phyloP scores from a whole-genome alignment of 2,888 invertebrate species.

The Troglohyphantes excavatus region DNA sequence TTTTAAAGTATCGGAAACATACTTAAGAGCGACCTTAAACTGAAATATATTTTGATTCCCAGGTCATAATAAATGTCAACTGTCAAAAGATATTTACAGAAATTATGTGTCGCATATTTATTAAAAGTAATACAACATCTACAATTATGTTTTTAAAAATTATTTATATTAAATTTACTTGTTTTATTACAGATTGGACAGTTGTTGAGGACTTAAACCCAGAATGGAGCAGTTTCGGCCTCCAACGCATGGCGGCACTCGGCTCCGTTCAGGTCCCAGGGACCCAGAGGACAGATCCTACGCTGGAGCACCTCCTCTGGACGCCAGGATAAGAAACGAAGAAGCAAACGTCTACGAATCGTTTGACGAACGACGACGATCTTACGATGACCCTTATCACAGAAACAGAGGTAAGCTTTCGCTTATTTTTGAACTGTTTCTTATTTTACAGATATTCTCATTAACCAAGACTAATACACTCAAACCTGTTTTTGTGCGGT shows the following conservation, averaged over 20 bases:
- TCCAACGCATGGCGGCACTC: constrained; percentile 42
- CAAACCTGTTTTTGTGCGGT: too few relatives aligned
- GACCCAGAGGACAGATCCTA: constrained; percentile 60
- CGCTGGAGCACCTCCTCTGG: constrained; percentile 31
- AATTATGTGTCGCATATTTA: too few relatives aligned
- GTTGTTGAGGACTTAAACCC: constrained; percentile 10
- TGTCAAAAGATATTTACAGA: too few relatives aligned
- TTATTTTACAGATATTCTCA: too few relatives aligned
- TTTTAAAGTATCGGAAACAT: too few relatives aligned
- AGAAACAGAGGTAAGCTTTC: constrained; percentile 57
- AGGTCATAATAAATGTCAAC: too few relatives aligned
- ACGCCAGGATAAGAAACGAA: constrained; percentile 40
- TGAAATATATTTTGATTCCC: too few relatives aligned
- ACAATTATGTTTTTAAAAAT: too few relatives aligned
- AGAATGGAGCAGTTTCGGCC: constrained; percentile 69
- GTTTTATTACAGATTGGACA: constrained; percentile 16
- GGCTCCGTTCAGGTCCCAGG: constrained; percentile 42
- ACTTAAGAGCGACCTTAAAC: too few relatives aligned
- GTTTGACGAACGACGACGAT: constrained; percentile 64
- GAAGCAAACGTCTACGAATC: constrained; percentile 66
- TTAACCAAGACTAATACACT: too few relatives aligned
- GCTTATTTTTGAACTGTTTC: neutral
- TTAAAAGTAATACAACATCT: too few relatives aligned
- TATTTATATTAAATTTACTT: too few relatives aligned
- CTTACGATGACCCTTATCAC: constrained; percentile 71